Conservation (phyloP, 2,113 vertebrate species). For the Probosciger aterrimus region DNA sequence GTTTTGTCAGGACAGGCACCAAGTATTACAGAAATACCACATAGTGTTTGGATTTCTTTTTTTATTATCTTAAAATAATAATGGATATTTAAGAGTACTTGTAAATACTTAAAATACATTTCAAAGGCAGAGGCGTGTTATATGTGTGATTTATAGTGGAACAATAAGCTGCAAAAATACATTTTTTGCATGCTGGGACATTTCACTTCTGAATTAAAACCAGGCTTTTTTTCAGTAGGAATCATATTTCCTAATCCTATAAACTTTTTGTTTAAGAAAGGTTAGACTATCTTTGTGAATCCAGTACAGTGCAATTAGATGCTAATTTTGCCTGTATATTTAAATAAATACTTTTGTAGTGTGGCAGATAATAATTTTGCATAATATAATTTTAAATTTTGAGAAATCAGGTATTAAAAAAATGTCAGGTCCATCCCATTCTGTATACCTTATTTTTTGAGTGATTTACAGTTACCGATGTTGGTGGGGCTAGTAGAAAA, state of each 20-base stretch:
- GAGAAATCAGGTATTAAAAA: neutral
- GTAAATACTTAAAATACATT: neutral
- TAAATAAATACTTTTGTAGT: neutral
- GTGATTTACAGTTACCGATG: neutral
- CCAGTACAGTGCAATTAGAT: neutral
- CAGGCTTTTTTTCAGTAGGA: neutral
- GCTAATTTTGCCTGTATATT: neutral
- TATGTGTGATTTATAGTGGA: neutral
- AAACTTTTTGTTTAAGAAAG: neutral
- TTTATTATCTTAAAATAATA: neutral
- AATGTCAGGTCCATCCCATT: accelerated
- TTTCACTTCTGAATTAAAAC: neutral
- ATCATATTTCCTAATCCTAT: neutral
- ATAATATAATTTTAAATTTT: neutral
- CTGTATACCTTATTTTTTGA: neutral
- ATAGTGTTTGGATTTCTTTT: neutral
- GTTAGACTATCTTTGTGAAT: neutral
- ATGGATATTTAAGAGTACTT: neutral
- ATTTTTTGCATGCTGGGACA: neutral
- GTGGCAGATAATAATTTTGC: neutral
- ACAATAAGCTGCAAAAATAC: neutral
- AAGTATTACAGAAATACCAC: neutral
- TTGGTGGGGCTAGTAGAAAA: neutral
- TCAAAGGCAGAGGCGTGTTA: neutral
- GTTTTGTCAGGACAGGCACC: neutral